Percentiles rank a stretch among this genome's conserved stretches.
phyloP scores from a whole-genome alignment of 2,113 vertebrate genomes.

The Galbula dea region DNA sequence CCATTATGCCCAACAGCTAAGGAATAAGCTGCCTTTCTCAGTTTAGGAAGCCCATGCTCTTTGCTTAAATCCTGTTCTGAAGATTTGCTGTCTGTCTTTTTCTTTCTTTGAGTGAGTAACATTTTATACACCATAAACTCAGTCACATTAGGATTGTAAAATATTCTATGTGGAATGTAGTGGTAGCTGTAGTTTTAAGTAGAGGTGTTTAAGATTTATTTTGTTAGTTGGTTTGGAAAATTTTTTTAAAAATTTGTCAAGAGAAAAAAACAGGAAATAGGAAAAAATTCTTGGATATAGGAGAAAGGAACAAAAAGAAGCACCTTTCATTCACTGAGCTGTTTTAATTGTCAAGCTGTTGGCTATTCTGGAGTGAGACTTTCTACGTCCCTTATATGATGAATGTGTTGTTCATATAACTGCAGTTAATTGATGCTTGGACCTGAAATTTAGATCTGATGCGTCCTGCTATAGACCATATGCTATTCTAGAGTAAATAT shows the following conservation, averaged over 20 bases:
- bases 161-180: neutral
- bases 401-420: neutral
- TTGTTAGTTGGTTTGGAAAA: neutral
- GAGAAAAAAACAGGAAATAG: neutral
- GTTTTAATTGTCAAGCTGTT: neutral
- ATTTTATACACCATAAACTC: neutral
- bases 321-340: neutral
- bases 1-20: constrained; percentile 31
- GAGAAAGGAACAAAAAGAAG: neutral
- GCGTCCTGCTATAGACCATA: neutral
- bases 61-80: constrained; percentile 32
- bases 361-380: neutral
- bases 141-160: neutral
- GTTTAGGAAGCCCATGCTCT: constrained; percentile 22
- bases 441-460: neutral
- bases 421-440: neutral
- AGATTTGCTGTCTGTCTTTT: neutral
- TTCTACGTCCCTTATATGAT: neutral
- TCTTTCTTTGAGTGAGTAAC: neutral
- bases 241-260: neutral
- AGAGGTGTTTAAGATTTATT: neutral
- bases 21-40: constrained; percentile 27
- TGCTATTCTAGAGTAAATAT: neutral
- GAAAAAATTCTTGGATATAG: neutral
- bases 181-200: neutral